Conservation (phyloP, 2,888 invertebrate genomes). For the Terebella lapidaria region DNA sequence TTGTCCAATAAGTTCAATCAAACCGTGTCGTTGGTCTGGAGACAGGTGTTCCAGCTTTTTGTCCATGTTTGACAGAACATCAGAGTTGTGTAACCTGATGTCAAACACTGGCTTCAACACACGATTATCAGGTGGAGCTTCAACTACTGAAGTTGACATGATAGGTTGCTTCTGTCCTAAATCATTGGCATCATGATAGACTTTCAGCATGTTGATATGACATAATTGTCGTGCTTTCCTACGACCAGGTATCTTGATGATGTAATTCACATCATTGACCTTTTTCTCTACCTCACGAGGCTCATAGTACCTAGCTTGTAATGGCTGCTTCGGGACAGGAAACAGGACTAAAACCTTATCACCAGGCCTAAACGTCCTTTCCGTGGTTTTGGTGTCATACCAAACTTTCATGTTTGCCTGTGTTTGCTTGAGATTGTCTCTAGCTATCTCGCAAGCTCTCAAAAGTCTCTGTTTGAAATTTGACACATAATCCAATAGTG, state of each 20-base stretch:
- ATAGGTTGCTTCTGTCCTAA: no score
- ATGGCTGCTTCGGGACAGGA: background rate
- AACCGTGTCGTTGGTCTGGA: no score
- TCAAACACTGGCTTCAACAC: no score
- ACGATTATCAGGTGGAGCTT: no score
- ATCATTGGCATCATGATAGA: no score
- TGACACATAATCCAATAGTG: conserved; percentile 1
- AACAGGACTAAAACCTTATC: background rate
- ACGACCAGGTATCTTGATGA: conserved; percentile 3
- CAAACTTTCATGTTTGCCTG: background rate
- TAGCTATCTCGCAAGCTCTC: background rate
- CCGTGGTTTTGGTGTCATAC: background rate
- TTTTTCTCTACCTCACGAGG: background rate
- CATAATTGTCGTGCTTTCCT: background rate
- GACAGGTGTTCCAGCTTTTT: no score
- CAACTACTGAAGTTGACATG: no score
- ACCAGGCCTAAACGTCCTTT: background rate
- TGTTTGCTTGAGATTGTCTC: background rate
- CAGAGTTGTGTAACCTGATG: no score
- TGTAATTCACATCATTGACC: background rate
- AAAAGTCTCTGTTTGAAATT: background rate
- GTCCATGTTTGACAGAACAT: no score
- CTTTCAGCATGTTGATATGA: conserved; percentile 10
- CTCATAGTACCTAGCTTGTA: background rate
- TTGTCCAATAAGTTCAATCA: no score